These are phyloP conservation scores for Gymnosoma rotundatum DNA, from an alignment of 2,888 invertebrate species.

Conservation along the genomic window DNA sequence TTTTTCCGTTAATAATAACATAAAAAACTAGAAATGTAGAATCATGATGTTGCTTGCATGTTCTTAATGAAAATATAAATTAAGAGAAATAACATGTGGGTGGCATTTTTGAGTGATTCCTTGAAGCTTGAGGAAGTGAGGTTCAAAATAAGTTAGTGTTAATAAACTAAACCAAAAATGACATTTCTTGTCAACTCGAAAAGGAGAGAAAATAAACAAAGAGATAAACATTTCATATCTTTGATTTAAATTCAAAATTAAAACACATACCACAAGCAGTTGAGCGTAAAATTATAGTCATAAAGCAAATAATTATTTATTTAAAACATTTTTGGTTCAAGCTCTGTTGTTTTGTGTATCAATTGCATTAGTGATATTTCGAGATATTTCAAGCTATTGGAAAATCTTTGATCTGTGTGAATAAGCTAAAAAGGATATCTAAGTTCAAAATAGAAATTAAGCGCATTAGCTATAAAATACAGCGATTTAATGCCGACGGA, in stretches of 20 bases:
- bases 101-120: conserved; percentile 6
- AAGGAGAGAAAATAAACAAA: conserved; percentile 7
- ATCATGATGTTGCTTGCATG: conserved; percentile 10
- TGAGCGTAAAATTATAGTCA: neutral
- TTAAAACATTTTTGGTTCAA: too few species aligned
- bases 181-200: conserved; percentile 12
- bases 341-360: too few species aligned
- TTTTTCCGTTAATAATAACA: conserved; percentile 44
- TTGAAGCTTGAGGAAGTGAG: neutral
- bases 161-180: conserved; percentile 54
- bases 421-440: too few species aligned
- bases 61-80: conserved; percentile 7
- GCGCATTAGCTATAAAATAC: too few species aligned
- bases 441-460: too few species aligned
- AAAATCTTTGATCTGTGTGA: too few species aligned
- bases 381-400: too few species aligned
- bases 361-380: too few species aligned
- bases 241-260: conserved; percentile 2
- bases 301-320: too few species aligned
- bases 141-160: conserved; percentile 7
- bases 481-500: too few species aligned
- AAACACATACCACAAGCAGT: neutral
- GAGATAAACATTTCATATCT: neutral
- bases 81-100: conserved; percentile 5
- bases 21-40: conserved; percentile 44